Evolutionary conservation across 2,113 vertebrate genomes (phyloP).

Genomic region (Caranx melampygus): DNA sequence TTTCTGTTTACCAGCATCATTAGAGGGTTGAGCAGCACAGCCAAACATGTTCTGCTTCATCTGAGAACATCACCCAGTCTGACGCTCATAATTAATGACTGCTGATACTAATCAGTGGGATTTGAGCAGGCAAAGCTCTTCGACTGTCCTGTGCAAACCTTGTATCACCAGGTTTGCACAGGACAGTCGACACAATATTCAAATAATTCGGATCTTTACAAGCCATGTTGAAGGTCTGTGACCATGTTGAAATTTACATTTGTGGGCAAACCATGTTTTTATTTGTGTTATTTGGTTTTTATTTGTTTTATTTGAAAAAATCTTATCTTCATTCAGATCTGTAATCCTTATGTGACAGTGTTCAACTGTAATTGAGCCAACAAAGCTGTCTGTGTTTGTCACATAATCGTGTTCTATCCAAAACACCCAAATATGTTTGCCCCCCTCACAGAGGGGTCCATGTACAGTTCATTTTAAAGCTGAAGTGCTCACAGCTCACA

Average conservation of each 20-base stretch:
- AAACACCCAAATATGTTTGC: constrained; percentile 10
- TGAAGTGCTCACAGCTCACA: background rate
- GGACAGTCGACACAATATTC: constrained; percentile 4
- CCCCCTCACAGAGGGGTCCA: background rate
- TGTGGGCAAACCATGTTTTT: background rate
- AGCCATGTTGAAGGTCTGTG: background rate
- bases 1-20: constrained; percentile 86
- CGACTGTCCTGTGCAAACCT: constrained; percentile 61
- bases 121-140: constrained; percentile 71
- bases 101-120: constrained; percentile 81
- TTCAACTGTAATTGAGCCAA: constrained; percentile 28
- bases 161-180: constrained; percentile 18
- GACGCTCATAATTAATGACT: constrained; percentile 84
- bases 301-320: background rate
- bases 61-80: constrained; percentile 83
- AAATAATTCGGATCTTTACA: background rate
- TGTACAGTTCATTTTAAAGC: background rate
- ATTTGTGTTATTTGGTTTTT: background rate
- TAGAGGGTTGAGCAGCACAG: constrained; percentile 84
- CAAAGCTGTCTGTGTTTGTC: constrained; percentile 25
- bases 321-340: constrained; percentile 8
- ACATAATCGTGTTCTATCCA: constrained; percentile 13
- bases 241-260: background rate
- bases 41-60: constrained; percentile 87
- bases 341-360: constrained; percentile 5